phyloP scores from a whole-genome alignment of 2,113 vertebrate species.

The Datnioides undecimradiatus region DNA sequence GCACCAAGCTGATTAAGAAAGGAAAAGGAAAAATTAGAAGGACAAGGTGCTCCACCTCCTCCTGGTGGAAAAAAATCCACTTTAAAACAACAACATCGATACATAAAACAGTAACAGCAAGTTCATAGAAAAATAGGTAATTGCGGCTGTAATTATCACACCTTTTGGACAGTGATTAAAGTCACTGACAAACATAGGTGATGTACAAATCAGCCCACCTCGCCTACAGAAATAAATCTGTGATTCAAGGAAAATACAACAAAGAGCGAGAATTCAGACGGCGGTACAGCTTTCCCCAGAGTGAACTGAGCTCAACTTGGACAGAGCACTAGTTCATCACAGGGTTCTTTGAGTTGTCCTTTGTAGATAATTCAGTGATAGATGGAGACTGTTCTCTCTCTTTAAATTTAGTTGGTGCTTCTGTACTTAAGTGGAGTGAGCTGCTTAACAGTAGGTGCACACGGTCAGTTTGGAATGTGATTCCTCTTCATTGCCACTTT shows the following conservation, averaged over 20 bases:
- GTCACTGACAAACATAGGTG: neutral
- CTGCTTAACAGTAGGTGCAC: constrained; percentile 17
- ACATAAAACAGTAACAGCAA: neutral
- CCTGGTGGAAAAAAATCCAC: neutral
- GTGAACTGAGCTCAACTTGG: neutral
- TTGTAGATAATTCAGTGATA: neutral
- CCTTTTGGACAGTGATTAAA: neutral
- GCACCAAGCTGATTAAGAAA: neutral
- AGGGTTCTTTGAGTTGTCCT: neutral
- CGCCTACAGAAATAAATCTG: neutral
- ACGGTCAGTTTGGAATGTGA: constrained; percentile 39
- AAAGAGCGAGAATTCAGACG: neutral
- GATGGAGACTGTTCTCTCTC: neutral
- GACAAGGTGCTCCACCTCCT: neutral
- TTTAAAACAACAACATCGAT: neutral
- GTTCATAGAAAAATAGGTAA: neutral
- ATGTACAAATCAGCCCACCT: neutral
- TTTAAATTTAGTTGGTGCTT: constrained; percentile 2
- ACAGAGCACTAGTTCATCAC: neutral
- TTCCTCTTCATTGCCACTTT: constrained; percentile 23
- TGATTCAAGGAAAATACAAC: neutral
- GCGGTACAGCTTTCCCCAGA: neutral
- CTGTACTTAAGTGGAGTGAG: constrained; percentile 22
- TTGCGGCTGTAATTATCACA: neutral
- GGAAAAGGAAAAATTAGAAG: neutral